Conservation (phyloP, 1,140 invertebrate species). For the Galendromus occidentalis region DNA sequence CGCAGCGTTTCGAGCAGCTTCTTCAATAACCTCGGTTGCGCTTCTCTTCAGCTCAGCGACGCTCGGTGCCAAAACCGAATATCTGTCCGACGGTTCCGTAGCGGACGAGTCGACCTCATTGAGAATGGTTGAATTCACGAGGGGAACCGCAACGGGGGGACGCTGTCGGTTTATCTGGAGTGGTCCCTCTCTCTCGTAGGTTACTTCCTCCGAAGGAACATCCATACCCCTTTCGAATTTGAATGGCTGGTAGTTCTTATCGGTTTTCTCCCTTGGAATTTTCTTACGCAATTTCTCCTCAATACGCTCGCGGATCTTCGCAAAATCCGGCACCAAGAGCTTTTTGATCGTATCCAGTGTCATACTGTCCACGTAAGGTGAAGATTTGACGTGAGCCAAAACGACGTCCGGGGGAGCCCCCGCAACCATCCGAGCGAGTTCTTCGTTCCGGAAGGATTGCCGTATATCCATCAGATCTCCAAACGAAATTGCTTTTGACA, state of each 20-base stretch:
- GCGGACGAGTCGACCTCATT: too few species aligned
- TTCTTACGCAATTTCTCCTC: not conserved
- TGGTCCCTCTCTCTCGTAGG: not conserved
- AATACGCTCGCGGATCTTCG: not conserved
- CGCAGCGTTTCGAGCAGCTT: not conserved
- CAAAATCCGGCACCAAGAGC: not conserved
- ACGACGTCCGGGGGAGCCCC: not conserved
- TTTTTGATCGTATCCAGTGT: not conserved
- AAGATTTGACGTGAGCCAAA: not conserved
- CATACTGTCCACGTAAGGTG: conserved; percentile 9
- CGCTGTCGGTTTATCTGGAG: not conserved
- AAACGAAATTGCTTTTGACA: not conserved
- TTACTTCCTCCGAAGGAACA: not conserved
- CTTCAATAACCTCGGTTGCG: not conserved
- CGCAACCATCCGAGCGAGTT: not conserved
- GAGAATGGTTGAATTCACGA: not conserved
- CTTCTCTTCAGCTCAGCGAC: not conserved
- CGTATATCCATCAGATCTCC: not conserved
- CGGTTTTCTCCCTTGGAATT: not conserved
- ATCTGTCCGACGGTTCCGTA: not conserved
- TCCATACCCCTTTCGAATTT: not conserved
- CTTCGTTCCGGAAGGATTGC: conserved; percentile 3
- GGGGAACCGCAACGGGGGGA: too few species aligned
- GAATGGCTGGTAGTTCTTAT: not conserved
- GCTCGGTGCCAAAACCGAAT: not conserved